Conservation (phyloP, 2,113 vertebrate species). For the Xiphophorus hellerii region DNA sequence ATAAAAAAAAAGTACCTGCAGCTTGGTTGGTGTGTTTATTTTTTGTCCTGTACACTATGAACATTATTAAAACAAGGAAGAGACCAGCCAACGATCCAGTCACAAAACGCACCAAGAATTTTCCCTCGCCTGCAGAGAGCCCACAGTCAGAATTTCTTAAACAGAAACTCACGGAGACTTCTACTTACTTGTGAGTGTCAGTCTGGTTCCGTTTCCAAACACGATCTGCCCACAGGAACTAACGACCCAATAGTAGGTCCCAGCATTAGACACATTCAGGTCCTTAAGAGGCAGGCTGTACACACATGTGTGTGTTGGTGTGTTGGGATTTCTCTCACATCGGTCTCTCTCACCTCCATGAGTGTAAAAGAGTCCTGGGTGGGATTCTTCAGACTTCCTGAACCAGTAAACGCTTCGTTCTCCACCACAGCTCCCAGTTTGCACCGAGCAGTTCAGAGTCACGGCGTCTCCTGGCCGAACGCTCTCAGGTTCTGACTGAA, state of each 20-base stretch:
- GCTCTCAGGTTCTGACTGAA: conserved; percentile 24
- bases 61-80: conserved; percentile 3
- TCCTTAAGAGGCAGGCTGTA: conserved; percentile 33
- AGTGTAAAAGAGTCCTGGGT: conserved; percentile 53
- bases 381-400: conserved; percentile 14
- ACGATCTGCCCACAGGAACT: conserved; percentile 34
- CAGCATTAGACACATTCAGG: conserved; percentile 21
- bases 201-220: conserved; percentile 17
- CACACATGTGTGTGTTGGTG: conserved; percentile 45
- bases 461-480: conserved; percentile 46
- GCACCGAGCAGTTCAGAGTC: conserved; percentile 56
- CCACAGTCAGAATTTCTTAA: background rate
- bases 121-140: background rate
- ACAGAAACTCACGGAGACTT: fast-evolving
- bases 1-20: background rate
- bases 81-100: conserved; percentile 16
- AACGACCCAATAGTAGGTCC: conserved; percentile 46
- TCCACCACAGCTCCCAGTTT: conserved; percentile 45
- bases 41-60: background rate
- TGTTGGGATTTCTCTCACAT: conserved; percentile 42
- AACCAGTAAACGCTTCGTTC: conserved; percentile 68
- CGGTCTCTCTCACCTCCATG: conserved; percentile 11
- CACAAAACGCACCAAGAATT: conserved; percentile 12
- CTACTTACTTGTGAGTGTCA: background rate
- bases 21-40: background rate